A percentile compares a stretch with the other conserved stretches of the same genome.
These are phyloP conservation scores for Sander vitreus DNA, from an alignment of 2,113 vertebrate genomes.

Conservation along the genomic window DNA sequence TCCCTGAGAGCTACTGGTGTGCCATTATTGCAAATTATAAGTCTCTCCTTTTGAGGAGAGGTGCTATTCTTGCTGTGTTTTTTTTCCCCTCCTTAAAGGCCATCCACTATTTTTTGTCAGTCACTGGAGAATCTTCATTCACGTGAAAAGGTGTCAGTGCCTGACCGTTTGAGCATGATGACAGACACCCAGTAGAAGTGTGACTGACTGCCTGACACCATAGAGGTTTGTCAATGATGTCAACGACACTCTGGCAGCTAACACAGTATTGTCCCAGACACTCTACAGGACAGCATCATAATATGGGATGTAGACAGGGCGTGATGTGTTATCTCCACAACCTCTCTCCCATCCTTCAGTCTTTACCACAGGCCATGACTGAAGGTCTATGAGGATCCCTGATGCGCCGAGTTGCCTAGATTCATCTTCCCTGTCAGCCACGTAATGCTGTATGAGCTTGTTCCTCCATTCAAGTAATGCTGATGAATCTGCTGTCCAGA, in stretches of 20 bases:
- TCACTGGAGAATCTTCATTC: constrained; percentile 86
- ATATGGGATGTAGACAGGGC: constrained; percentile 65
- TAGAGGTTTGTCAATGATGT: constrained; percentile 76
- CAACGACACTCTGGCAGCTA: constrained; percentile 82
- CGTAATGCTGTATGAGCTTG: constrained; percentile 78
- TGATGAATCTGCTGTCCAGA: constrained; percentile 86
- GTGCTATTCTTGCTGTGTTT: constrained; percentile 85
- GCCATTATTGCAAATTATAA: constrained; percentile 95
- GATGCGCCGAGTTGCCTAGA: constrained; percentile 68
- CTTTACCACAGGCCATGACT: constrained; percentile 70
- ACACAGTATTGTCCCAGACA: constrained; percentile 76
- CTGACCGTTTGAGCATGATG: constrained; percentile 84
- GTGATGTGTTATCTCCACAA: constrained; percentile 78
- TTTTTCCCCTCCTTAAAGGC: constrained; percentile 76
- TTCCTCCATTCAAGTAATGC: constrained; percentile 84
- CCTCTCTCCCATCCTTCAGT: constrained; percentile 74
- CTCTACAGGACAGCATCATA: constrained; percentile 66
- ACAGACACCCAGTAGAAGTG: constrained; percentile 85
- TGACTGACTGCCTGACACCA: constrained; percentile 82
- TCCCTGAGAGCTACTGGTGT: constrained; percentile 86
- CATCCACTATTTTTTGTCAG: constrained; percentile 81
- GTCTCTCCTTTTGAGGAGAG: constrained; percentile 85
- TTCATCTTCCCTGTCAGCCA: constrained; percentile 82
- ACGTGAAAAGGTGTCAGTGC: constrained; percentile 88
- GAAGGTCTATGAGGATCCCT: constrained; percentile 70